phyloP scores from a whole-genome alignment of 2,113 vertebrate genomes.

The Archocentrus centrarchus region DNA sequence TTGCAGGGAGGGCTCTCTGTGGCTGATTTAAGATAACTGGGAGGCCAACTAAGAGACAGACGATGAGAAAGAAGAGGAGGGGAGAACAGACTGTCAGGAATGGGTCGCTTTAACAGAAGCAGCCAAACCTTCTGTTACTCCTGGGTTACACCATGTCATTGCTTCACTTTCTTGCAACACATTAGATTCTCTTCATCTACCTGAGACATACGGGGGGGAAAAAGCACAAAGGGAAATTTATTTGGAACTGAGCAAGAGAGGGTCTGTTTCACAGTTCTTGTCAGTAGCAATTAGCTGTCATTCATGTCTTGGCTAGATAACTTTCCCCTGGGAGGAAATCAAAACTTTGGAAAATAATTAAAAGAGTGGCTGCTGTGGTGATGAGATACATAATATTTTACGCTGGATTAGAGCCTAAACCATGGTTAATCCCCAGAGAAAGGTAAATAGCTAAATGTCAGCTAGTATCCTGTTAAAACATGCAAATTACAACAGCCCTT shows the following conservation, averaged over 20 bases:
- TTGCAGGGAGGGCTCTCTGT: conserved; percentile 12
- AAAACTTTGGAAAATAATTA: conserved; percentile 72
- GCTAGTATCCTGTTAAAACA: conserved; percentile 63
- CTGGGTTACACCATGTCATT: not conserved
- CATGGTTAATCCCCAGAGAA: conserved; percentile 62
- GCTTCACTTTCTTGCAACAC: conserved; percentile 1
- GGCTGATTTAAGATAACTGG: conserved; percentile 20
- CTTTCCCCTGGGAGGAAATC: conserved; percentile 37
- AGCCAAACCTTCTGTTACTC: not conserved
- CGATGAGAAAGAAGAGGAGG: not conserved
- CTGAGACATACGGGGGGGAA: not conserved
- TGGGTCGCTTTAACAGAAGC: not conserved
- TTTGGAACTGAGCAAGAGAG: not conserved
- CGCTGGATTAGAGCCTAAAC: conserved; percentile 72
- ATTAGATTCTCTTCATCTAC: not conserved
- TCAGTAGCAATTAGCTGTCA: conserved; percentile 28
- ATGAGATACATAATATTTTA: conserved; percentile 72
- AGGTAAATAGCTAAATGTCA: conserved; percentile 74
- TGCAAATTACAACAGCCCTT: conserved; percentile 68
- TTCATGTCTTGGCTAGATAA: conserved; percentile 25
- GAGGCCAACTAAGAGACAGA: conserved; percentile 14
- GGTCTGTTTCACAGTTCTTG: conserved; percentile 1
- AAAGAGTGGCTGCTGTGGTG: conserved; percentile 43
- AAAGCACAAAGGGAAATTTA: not conserved
- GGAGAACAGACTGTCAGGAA: not conserved